phyloP scores from a whole-genome alignment of 2,888 invertebrate genomes.

The Stenchaetothrips biformis region DNA sequence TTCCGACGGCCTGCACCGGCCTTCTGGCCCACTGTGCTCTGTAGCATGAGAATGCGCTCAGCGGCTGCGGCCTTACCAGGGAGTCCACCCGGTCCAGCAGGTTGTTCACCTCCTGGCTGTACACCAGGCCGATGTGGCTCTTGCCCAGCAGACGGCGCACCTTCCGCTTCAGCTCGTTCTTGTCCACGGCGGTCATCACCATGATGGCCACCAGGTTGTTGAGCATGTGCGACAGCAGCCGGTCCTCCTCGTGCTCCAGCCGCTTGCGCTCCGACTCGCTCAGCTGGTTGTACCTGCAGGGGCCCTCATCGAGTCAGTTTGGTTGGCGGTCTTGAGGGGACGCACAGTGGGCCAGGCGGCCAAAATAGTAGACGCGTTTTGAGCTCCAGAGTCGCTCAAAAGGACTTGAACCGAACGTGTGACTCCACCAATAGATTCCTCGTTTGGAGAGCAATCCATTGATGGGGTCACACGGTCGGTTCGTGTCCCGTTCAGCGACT shows the following conservation, averaged over 20 bases:
- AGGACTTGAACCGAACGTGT: too few species aligned
- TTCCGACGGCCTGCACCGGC: too few species aligned
- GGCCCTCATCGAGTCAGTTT: neutral
- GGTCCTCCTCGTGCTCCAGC: slow-evolving; percentile 95
- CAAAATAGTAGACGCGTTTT: too few species aligned
- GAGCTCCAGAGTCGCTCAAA: too few species aligned
- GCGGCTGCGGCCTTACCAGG: slow-evolving; percentile 60
- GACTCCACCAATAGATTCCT: too few species aligned
- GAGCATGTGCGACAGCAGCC: slow-evolving; percentile 87
- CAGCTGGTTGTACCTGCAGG: slow-evolving; percentile 71
- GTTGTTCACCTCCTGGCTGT: slow-evolving; percentile 96
- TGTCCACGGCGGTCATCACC: slow-evolving; percentile 84
- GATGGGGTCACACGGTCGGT: too few species aligned
- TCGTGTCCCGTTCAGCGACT: too few species aligned
- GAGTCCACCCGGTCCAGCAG: slow-evolving; percentile 91
- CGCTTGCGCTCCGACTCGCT: slow-evolving; percentile 91
- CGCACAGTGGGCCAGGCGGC: too few species aligned
- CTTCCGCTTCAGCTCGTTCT: slow-evolving; percentile 80
- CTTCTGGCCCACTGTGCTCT: too few species aligned
- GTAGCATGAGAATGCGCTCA: too few species aligned
- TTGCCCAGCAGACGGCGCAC: slow-evolving; percentile 90
- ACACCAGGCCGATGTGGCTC: slow-evolving; percentile 95
- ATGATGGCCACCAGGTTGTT: slow-evolving; percentile 95
- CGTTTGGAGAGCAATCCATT: slow-evolving; percentile 29
- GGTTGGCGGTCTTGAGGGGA: too few species aligned